Evolutionary conservation across 2,113 vertebrate genomes (phyloP).

Genomic region (Otocyon megalotis): DNA sequence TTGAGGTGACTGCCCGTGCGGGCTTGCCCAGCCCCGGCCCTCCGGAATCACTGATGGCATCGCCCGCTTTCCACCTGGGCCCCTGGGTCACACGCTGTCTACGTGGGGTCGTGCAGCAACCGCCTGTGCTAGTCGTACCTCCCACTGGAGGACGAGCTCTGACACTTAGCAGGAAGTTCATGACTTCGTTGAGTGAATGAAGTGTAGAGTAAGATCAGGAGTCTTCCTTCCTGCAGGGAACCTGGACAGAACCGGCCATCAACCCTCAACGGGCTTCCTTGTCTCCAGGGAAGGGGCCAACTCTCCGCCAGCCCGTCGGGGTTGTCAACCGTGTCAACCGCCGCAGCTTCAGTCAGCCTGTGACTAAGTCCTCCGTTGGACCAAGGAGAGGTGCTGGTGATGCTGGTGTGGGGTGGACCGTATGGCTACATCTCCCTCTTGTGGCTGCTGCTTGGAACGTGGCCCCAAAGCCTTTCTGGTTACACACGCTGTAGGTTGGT

Average conservation of each 20-base stretch:
- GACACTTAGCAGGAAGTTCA: not conserved
- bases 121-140: not conserved
- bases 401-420: too few species aligned
- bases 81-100: not conserved
- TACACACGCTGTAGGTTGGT: not conserved
- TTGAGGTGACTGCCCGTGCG: not conserved
- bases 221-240: not conserved
- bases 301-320: not conserved
- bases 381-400: not conserved
- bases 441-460: not conserved
- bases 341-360: not conserved
- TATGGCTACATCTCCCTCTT: conserved; percentile 20
- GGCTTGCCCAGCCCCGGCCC: not conserved
- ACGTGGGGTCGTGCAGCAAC: not conserved
- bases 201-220: not conserved
- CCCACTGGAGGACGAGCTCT: not conserved
- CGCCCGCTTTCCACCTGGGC: not conserved
- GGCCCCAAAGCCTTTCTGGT: not conserved
- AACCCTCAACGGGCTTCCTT: not conserved
- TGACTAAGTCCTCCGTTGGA: not conserved
- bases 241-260: not conserved
- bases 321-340: not conserved
- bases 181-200: not conserved
- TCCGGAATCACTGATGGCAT: not conserved
- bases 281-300: not conserved